Conservation (phyloP, 92 coral and sea anemone genomes). For the Porites evermanni region DNA sequence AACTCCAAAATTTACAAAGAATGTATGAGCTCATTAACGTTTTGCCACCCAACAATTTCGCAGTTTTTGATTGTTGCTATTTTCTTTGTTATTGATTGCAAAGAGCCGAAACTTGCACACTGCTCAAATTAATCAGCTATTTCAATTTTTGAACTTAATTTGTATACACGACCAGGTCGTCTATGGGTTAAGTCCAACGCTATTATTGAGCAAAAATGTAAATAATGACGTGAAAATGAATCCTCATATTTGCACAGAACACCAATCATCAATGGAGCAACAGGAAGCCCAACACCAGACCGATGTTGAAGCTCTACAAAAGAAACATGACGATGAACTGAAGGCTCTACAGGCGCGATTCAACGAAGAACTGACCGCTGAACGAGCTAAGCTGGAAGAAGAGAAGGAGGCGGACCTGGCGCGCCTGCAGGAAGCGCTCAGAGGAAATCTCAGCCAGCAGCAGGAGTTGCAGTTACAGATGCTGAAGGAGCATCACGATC, state of each 20-base stretch:
- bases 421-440: conserved; percentile 80
- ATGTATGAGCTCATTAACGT: too few relatives aligned
- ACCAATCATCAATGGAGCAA: conserved; percentile 67
- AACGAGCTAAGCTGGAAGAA: conserved; percentile 69
- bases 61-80: too few relatives aligned
- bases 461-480: conserved; percentile 88
- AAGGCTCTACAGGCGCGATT: conserved; percentile 69
- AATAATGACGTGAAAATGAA: background rate
- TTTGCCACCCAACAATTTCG: too few relatives aligned
- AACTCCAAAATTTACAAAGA: too few relatives aligned
- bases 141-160: too few relatives aligned
- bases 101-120: too few relatives aligned
- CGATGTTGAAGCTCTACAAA: conserved; percentile 60
- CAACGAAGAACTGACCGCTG: conserved; percentile 73
- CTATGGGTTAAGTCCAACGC: too few relatives aligned
- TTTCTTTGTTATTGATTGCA: too few relatives aligned
- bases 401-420: conserved; percentile 82
- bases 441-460: conserved; percentile 90
- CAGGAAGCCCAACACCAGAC: conserved; percentile 53
- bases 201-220: background rate
- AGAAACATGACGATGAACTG: conserved; percentile 68
- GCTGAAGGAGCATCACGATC: conserved; percentile 94
- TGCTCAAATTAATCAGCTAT: too few relatives aligned
- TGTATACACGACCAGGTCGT: too few relatives aligned
- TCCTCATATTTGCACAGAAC: conserved; percentile 37